These are phyloP conservation scores for Numida meleagris DNA, from an alignment of 2,113 vertebrate genomes.

Conservation along the genomic window DNA sequence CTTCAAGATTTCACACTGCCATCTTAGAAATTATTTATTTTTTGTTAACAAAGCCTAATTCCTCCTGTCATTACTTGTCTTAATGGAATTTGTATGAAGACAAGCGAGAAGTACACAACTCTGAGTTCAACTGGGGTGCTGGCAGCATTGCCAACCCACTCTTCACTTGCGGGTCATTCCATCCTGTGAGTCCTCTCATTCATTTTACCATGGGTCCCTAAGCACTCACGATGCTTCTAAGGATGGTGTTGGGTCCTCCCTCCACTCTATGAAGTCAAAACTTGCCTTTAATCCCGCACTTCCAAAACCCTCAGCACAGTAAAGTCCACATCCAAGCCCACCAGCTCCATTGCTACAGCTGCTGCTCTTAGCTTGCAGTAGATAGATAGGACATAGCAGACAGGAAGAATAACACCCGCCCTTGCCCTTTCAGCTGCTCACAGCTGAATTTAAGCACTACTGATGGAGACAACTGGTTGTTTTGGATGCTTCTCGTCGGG, in stretches of 20 bases:
- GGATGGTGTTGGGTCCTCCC: not conserved
- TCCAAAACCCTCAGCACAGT: rapidly evolving
- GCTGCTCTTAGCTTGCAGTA: rapidly evolving
- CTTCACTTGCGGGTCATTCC: not conserved
- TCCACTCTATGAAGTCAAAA: not conserved
- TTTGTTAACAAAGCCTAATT: not conserved
- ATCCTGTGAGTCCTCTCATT: rapidly evolving
- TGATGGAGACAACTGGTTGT: not conserved
- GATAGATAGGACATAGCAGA: rapidly evolving
- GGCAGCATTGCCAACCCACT: not conserved
- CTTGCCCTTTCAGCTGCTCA: not conserved
- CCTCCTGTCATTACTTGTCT: not conserved
- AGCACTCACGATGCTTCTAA: not conserved
- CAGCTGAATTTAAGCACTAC: not conserved
- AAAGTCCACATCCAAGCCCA: not conserved
- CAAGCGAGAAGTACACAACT: not conserved
- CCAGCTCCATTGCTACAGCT: not conserved
- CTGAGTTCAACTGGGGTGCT: rapidly evolving
- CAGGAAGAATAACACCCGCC: not conserved
- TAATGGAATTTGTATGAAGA: not conserved
- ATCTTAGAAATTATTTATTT: not conserved
- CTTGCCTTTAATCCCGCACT: not conserved
- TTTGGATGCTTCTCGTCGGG: not conserved
- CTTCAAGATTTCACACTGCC: not conserved
- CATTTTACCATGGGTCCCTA: rapidly evolving